Evolutionary conservation across 2,888 invertebrate genomes (phyloP), one percentile per base, ranked within the genome.

Genomic region (Pogonocherus hispidulus): DNA sequence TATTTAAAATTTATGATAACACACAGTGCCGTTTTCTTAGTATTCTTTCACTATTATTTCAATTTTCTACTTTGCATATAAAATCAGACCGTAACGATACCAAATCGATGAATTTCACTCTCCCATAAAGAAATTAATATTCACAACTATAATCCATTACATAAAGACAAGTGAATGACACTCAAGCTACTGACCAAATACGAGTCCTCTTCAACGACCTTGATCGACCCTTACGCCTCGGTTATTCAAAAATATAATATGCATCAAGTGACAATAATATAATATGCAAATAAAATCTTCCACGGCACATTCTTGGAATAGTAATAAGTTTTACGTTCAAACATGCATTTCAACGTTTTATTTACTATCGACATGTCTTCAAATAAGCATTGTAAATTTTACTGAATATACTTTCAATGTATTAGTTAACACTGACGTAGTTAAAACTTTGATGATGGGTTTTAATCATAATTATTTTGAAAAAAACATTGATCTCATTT

Each of bases 271-370:
- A 51, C 62, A 62, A 62, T 32, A 49, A 51, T 51, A 41, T 9
- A 60, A 60, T 62, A 62, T 62, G 62, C 62, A 62, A 51, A 62
- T 62, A 51, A 49, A 35, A 62, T 62, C 62, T 62, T 62, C 49
- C 49, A 62, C 5, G 20, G 20, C 6, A n/a, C 18, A 14, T 16
- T 4, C 22, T 51, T n/a, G n/a, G 62, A 62, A 62, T 62, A 51
- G 16, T 62, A 47, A 62, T 49, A 27, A 62, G 51, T 27, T 37
- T 18, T n/a, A 20, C 37, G 51, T 11, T 16, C 46, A 46, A 11
- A 35, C 18, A n/a, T 14, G 49, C 35, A 37, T 22, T 20, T 51
- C n/a, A 49, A 60, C 18, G 20, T 41, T 37, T 55, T 54, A 35
- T 60, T 60, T 60, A 60, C 49, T 62, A 62, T 62, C 16, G 8